Base-by-base conservation (phyloP, 2,797 vertebrate genomes). In the Xenops minutus region DNA sequence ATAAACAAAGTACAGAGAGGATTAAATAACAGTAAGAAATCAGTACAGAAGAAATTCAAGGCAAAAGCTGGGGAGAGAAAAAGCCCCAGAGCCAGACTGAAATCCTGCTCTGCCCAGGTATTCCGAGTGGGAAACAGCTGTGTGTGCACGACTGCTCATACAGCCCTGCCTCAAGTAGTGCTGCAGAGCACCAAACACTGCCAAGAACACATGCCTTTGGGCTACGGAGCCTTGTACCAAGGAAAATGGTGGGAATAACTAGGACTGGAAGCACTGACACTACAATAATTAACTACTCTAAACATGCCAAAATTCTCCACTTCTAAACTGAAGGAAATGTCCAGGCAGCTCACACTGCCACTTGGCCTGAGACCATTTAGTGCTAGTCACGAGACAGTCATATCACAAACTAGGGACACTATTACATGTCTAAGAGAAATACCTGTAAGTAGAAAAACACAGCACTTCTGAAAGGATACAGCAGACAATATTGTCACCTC, bases 121-220 rank as follows among this genome's bases (percentile, higher is more conserved):
- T 26, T 69, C 7, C 0, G 2, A 37, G 87, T 8, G 58, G 63
- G 48, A 61, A 78, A 39, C 14, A 64, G 91, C 67, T n/a, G 63
- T 48, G 88, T 8, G 0, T 3, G 89, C 72, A 27, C 2, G 52
- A 27, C 39, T 66, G 89, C 75, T 43, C 41, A 20, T 23, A n/a
- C n/a, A 43, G 71, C 46, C 54, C 84, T 19, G 56, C 14, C 84
- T 52, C 90, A 43, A 87, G 96, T 52, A 52, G 64, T 8, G 43
- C 86, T 69, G 91, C 95, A 91, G 75, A 92, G 73, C 76, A n/a
- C 87, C 14, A 3, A 43, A 5, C 14, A 44, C 91, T 89, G 93
- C 94, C 95, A 91, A 27, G 61, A 89, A 76, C 10, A 0, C 1
- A 0, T 10, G 88, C 68, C 91, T 83, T 26, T 5, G 0, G 83